Percentiles rank a stretch among this genome's conserved stretches.
Evolutionary conservation across 2,888 invertebrate species (phyloP).

Genomic region (Rutpela maculata): DNA sequence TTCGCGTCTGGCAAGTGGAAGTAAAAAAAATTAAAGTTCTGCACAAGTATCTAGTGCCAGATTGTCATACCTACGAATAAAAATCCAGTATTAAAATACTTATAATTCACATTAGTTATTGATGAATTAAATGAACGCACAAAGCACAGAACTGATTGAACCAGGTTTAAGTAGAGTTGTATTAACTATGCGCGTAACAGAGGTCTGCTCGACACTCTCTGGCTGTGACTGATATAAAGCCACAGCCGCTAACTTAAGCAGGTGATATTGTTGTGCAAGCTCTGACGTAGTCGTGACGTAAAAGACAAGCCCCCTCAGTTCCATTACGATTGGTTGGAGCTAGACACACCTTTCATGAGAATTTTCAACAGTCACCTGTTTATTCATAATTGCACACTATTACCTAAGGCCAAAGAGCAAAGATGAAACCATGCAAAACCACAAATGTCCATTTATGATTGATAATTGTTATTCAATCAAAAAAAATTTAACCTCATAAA

Average conservation of each 20-base stretch:
- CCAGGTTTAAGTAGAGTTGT: slow-evolving; percentile 44
- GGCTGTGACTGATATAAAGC: slow-evolving; percentile 52
- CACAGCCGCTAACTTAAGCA: slow-evolving; percentile 55
- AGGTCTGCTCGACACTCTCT: slow-evolving; percentile 34
- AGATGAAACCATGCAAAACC: slow-evolving; percentile 20
- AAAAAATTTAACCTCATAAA: slow-evolving; percentile 9
- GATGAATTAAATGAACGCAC: slow-evolving; percentile 39
- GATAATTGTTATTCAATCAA: not conserved
- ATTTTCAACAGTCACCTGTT: slow-evolving; percentile 48
- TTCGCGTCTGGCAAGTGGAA: not conserved
- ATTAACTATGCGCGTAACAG: slow-evolving; percentile 47
- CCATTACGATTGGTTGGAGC: slow-evolving; percentile 49
- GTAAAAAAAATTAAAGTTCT: slow-evolving; percentile 37
- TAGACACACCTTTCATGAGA: slow-evolving; percentile 55
- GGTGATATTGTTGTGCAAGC: slow-evolving; percentile 60
- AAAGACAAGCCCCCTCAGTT: slow-evolving; percentile 54
- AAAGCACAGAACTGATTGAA: slow-evolving; percentile 33
- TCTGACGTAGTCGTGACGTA: slow-evolving; percentile 58
- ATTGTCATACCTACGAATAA: slow-evolving; percentile 54
- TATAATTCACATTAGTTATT: slow-evolving; percentile 33
- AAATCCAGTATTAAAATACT: slow-evolving; percentile 46
- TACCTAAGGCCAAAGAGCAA: slow-evolving; percentile 48
- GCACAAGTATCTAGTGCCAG: slow-evolving; percentile 44
- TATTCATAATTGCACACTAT: slow-evolving; percentile 47
- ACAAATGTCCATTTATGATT: slow-evolving; percentile 4